Percentiles rank a stretch among this genome's conserved stretches.
Evolutionary conservation across 2,888 invertebrate genomes (phyloP).

Genomic region (Amphiduros pacificus): DNA sequence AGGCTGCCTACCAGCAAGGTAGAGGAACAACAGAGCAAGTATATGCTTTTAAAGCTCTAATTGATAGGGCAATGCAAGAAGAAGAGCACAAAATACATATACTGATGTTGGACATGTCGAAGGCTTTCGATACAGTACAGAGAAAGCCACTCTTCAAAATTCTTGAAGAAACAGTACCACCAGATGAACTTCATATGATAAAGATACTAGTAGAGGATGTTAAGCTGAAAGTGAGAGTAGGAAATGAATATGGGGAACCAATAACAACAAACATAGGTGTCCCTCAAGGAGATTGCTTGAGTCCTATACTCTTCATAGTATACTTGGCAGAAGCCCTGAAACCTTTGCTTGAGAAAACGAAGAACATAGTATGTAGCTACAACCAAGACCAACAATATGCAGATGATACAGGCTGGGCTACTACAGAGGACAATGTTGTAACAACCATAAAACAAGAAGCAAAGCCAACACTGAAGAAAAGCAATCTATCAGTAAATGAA

Average conservation of each 20-base stretch:
- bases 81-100: not conserved
- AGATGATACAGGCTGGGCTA: too few relatives aligned
- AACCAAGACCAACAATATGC: too few relatives aligned
- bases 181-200: not conserved
- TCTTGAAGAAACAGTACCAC: not conserved
- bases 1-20: not conserved
- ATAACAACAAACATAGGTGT: slow-evolving; percentile 14
- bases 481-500: too few relatives aligned
- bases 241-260: slow-evolving; percentile 1
- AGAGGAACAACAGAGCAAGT: slow-evolving; percentile 7
- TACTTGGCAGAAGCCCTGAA: slow-evolving; percentile 14
- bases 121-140: slow-evolving; percentile 3
- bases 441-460: too few relatives aligned
- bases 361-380: not conserved
- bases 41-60: not conserved
- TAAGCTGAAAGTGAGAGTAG: not conserved
- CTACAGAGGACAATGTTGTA: too few relatives aligned
- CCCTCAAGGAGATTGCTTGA: slow-evolving; percentile 18
- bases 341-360: not conserved
- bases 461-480: too few relatives aligned
- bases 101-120: not conserved
- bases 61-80: not conserved
- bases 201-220: slow-evolving; percentile 5
- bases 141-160: not conserved
- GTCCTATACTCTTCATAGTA: slow-evolving; percentile 17